A percentile compares a stretch with the other conserved stretches of the same genome.
phyloP scores from a whole-genome alignment of 1,140 invertebrate genomes.

The Phymastichus coffea region DNA sequence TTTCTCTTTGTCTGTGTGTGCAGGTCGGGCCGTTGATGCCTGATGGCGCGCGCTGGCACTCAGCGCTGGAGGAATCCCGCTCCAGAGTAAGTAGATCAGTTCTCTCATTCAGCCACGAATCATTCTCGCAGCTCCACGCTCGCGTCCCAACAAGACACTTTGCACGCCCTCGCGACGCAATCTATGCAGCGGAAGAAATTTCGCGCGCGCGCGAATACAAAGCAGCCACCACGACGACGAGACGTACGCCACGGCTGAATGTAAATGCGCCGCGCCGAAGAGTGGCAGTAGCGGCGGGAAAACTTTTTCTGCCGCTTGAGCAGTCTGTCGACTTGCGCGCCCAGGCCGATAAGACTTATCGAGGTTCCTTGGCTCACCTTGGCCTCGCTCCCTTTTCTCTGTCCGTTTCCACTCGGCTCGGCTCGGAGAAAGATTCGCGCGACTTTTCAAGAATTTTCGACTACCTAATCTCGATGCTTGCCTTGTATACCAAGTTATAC shows the following conservation, averaged over 20 bases:
- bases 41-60: conserved; percentile 57
- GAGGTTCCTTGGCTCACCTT: too few species aligned
- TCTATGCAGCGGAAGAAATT: conserved; percentile 4
- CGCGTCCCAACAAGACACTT: too few species aligned
- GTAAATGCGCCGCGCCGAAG: conserved; percentile 9
- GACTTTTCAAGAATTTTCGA: not conserved
- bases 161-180: conserved; percentile 15
- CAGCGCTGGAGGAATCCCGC: conserved; percentile 57
- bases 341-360: conserved; percentile 4
- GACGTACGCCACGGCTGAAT: too few species aligned
- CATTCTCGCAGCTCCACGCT: too few species aligned
- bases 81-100: conserved; percentile 53
- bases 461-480: not conserved
- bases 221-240: not conserved
- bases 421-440: not conserved
- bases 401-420: not conserved
- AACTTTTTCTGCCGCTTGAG: not conserved
- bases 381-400: too few species aligned
- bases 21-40: conserved; percentile 53
- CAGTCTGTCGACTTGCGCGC: too few species aligned
- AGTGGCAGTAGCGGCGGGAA: too few species aligned
- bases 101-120: too few species aligned
- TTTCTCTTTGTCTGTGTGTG: conserved; percentile 22
- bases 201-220: conserved; percentile 6
- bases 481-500: too few species aligned